phyloP scores from a whole-genome alignment of 2,888 invertebrate genomes.

The Muschampia plurimacula region DNA sequence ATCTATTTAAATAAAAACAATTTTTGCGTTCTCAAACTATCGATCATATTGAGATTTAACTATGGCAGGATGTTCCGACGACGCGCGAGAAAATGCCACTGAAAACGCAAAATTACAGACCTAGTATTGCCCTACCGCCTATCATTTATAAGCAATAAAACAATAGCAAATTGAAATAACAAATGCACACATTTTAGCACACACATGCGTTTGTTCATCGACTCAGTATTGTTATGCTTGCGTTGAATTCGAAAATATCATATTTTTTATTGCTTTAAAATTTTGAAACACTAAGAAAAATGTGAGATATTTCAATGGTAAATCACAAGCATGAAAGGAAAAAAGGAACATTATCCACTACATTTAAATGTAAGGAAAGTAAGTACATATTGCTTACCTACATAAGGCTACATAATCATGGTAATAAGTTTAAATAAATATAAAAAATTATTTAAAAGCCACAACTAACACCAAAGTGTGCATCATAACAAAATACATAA shows the following conservation, averaged over 20 bases:
- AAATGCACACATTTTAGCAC: slow-evolving; percentile 12
- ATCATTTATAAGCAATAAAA: slow-evolving; percentile 11
- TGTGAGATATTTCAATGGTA: too few relatives aligned
- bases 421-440: too few relatives aligned
- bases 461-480: background rate
- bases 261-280: too few relatives aligned
- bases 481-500: slow-evolving; percentile 34
- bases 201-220: slow-evolving; percentile 8
- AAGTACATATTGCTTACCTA: too few relatives aligned
- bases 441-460: background rate
- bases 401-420: too few relatives aligned
- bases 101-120: slow-evolving; percentile 13
- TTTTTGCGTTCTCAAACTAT: slow-evolving; percentile 15
- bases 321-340: too few relatives aligned
- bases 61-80: slow-evolving; percentile 16
- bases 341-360: too few relatives aligned
- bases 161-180: slow-evolving; percentile 1
- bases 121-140: slow-evolving; percentile 12
- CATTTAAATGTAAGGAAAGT: too few relatives aligned
- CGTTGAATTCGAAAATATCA: slow-evolving; percentile 7
- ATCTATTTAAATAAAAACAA: slow-evolving; percentile 19
- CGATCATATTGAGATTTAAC: slow-evolving; percentile 14
- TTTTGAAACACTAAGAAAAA: too few relatives aligned
- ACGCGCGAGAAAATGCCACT: slow-evolving; percentile 15
- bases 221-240: slow-evolving; percentile 14